A percentile compares a stretch with the other conserved stretches of the same genome.
These are phyloP conservation scores for Odontesthes bonariensis DNA, from an alignment of 2,113 vertebrate species.

Conservation along the genomic window DNA sequence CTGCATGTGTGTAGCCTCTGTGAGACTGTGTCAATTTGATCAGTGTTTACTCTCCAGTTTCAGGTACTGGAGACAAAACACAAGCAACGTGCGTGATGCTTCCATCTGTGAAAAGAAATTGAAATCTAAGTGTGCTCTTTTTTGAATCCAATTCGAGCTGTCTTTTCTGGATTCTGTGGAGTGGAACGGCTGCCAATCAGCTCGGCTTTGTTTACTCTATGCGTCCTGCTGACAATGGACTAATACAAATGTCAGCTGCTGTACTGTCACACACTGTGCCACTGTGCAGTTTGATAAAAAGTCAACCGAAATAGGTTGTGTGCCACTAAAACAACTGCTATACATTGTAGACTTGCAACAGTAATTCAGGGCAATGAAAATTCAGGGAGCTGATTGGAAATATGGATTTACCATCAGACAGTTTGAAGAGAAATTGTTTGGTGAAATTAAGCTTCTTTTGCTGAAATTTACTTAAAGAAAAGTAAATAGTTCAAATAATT, in stretches of 20 bases:
- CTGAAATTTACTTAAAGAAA: not conserved
- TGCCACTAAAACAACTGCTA: slow-evolving; percentile 1
- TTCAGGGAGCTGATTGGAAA: not conserved
- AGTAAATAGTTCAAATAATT: not conserved
- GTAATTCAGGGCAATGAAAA: not conserved
- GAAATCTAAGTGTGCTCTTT: slow-evolving; percentile 63
- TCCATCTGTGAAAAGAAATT: slow-evolving; percentile 66
- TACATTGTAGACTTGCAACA: not conserved
- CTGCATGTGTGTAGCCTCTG: slow-evolving; percentile 25
- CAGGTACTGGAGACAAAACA: slow-evolving; percentile 68
- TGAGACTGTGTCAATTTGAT: slow-evolving; percentile 63
- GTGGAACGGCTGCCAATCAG: slow-evolving; percentile 66
- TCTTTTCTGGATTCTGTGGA: slow-evolving; percentile 53
- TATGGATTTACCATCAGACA: not conserved
- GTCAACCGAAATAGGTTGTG: not conserved
- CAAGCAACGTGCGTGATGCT: slow-evolving; percentile 45
- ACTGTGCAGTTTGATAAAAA: slow-evolving; percentile 36
- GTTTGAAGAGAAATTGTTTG: not conserved
- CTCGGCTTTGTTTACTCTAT: slow-evolving; percentile 60
- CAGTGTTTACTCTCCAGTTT: slow-evolving; percentile 70
- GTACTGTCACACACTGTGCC: slow-evolving; percentile 50
- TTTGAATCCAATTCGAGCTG: slow-evolving; percentile 65
- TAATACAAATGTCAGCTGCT: slow-evolving; percentile 60
- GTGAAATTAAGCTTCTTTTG: not conserved
- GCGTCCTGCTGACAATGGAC: slow-evolving; percentile 54